Conservation (phyloP, 64 coral and sea anemone species). For the Montipora cactus region DNA sequence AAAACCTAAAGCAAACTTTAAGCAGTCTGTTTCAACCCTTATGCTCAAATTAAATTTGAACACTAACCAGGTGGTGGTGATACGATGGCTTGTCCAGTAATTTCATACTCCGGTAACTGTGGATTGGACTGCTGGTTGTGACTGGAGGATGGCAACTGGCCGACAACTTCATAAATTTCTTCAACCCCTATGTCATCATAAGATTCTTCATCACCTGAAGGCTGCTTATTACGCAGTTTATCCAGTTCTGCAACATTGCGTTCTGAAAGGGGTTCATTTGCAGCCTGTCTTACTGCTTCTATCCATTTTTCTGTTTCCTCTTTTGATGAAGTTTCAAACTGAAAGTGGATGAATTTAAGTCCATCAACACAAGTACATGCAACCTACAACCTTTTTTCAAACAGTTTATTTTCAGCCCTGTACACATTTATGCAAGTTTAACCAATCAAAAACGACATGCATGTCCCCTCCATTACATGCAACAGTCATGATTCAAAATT, state of each 20-base stretch:
- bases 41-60: not conserved
- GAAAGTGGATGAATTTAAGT: not conserved
- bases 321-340: conserved; percentile 76
- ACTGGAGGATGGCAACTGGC: not conserved
- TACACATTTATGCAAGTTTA: too few relatives aligned
- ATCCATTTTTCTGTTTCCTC: conserved; percentile 77
- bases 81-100: not conserved
- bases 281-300: conserved; percentile 52
- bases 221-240: conserved; percentile 52
- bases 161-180: conserved; percentile 28
- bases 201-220: conserved; percentile 78
- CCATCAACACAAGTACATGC: too few relatives aligned
- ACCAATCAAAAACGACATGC: too few relatives aligned
- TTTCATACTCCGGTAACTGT: not conserved
- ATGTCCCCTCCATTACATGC: too few relatives aligned
- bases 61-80: not conserved
- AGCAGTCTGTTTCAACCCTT: too few relatives aligned
- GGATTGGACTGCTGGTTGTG: not conserved
- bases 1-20: too few relatives aligned
- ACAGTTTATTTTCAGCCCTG: too few relatives aligned
- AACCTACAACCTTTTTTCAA: too few relatives aligned
- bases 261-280: conserved; percentile 36
- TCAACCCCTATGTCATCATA: conserved; percentile 59
- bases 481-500: too few relatives aligned
- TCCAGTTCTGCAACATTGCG: conserved; percentile 43